phyloP scores from a whole-genome alignment of 1,140 invertebrate species.

The Drosophila burlai region DNA sequence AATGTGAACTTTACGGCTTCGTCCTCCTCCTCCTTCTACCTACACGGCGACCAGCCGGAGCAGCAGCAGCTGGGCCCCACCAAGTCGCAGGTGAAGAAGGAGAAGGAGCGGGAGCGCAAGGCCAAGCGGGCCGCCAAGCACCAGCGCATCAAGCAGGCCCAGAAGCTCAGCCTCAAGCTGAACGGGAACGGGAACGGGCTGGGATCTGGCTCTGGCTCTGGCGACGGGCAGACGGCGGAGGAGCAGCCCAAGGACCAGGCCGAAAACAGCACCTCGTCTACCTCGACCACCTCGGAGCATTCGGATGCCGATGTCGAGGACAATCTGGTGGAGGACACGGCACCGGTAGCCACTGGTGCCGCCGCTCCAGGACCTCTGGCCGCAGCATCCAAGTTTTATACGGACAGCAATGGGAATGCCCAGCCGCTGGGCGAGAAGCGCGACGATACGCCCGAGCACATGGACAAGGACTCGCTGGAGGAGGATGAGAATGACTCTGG shows the following conservation, averaged over 20 bases:
- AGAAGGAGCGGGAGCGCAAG: slow-evolving; percentile 88
- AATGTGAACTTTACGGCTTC: slow-evolving; percentile 33
- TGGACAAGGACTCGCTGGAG: slow-evolving; percentile 86
- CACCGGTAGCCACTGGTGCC: slow-evolving; percentile 21
- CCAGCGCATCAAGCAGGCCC: slow-evolving; percentile 75
- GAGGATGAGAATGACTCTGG: slow-evolving; percentile 84
- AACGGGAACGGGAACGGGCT: slow-evolving; percentile 79
- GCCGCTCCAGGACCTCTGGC: not conserved
- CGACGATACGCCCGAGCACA: slow-evolving; percentile 86
- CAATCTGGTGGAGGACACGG: slow-evolving; percentile 88
- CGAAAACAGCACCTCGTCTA: slow-evolving; percentile 60
- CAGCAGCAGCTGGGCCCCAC: slow-evolving; percentile 84
- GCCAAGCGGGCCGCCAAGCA: slow-evolving; percentile 74
- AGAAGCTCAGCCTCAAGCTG: slow-evolving; percentile 59
- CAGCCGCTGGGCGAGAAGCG: slow-evolving; percentile 85
- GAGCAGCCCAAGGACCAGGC: slow-evolving; percentile 46
- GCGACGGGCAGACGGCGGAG: slow-evolving; percentile 11
- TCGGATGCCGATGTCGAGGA: slow-evolving; percentile 93
- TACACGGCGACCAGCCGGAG: slow-evolving; percentile 52
- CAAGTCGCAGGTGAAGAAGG: slow-evolving; percentile 90
- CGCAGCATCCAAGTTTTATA: slow-evolving; percentile 49
- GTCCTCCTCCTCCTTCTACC: slow-evolving; percentile 57
- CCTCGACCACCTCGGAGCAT: slow-evolving; percentile 86
- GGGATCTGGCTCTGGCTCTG: slow-evolving; percentile 15
- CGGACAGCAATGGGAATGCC: slow-evolving; percentile 79